A percentile compares a stretch with the other conserved stretches of the same genome.
Conservation (phyloP, 2,797 vertebrate genomes). For the Spizella passerina region DNA sequence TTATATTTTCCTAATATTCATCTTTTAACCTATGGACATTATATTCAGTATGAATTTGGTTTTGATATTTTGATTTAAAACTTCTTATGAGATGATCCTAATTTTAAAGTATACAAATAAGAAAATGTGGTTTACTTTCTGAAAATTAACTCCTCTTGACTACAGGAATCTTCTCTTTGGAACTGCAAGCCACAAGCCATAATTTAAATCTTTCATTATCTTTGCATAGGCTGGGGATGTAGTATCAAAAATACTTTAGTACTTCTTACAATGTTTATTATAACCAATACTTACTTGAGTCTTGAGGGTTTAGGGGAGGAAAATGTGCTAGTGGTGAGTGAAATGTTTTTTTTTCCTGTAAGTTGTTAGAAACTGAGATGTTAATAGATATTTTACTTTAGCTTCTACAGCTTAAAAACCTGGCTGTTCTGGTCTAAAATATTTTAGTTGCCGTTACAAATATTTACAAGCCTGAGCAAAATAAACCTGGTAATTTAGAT, state of each 20-base stretch:
- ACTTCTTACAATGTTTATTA: neutral
- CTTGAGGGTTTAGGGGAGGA: neutral
- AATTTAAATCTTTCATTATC: neutral
- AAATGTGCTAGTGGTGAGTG: neutral
- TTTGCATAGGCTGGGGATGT: neutral
- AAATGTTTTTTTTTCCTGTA: neutral
- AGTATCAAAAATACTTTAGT: neutral
- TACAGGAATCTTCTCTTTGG: neutral
- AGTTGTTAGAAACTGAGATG: neutral
- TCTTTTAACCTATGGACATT: rapidly evolving
- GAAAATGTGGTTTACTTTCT: neutral
- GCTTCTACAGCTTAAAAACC: neutral
- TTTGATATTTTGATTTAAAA: neutral
- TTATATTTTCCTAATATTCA: rapidly evolving
- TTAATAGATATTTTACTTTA: neutral
- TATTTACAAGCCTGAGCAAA: neutral
- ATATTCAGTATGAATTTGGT: rapidly evolving
- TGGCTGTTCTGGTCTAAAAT: neutral
- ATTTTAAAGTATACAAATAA: neutral
- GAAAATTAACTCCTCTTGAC: neutral
- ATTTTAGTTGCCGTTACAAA: neutral
- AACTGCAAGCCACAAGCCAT: neutral
- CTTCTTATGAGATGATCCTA: rapidly evolving
- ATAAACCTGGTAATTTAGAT: neutral
- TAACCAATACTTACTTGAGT: neutral